Base-by-base conservation (phyloP, 2,113 vertebrate species). In the Pangasianodon hypophthalmus region DNA sequence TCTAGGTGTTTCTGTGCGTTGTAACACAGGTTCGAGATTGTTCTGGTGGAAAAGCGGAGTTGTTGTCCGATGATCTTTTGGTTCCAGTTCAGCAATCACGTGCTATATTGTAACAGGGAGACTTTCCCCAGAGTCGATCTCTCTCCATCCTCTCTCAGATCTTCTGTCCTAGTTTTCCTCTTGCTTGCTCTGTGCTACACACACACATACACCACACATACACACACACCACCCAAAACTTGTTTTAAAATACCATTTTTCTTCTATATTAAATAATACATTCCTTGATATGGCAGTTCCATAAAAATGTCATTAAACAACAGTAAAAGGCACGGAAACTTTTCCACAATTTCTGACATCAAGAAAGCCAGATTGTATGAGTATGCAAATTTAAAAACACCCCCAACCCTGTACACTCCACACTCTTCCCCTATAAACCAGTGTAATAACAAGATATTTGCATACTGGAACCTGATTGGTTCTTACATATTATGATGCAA, bases 91-190 rank as follows among this genome's bases (percentile, higher is more conserved):
- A 89, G 69, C 44, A 50, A 82, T 84, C 82, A 37, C n/a, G 58
- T 89, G 82, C 44, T 89, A 62, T 85, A 89, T 58, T 85, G 88
- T 85, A 77, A 37, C 46, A 85, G 19, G 24, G 46, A 79, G 83
- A 21, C 58, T 75, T 84, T 84, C 87, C 88, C 88, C 29, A 44
- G 79, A 88, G 88, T 84, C 56, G 6, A 44, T 85, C 56, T 64
- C n/a, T 50, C 58, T 85, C 83, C 48, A 32, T 84, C 26, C 62
- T 90, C 46, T 52, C 71, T 54, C 21, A 62, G 41, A 81, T 86
- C 79, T 90, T 87, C 75, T 86, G 87, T 83, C 87, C 87, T 86
- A 90, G 87, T 90, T 90, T 90, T 82, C 18, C 69, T 90, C 56
- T 19, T 88, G 64, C 90, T 90, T n/a, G 26, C 52, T 87, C 32